Conservation (phyloP, 2,113 vertebrate species). For the Pachycephala philippinensis region DNA sequence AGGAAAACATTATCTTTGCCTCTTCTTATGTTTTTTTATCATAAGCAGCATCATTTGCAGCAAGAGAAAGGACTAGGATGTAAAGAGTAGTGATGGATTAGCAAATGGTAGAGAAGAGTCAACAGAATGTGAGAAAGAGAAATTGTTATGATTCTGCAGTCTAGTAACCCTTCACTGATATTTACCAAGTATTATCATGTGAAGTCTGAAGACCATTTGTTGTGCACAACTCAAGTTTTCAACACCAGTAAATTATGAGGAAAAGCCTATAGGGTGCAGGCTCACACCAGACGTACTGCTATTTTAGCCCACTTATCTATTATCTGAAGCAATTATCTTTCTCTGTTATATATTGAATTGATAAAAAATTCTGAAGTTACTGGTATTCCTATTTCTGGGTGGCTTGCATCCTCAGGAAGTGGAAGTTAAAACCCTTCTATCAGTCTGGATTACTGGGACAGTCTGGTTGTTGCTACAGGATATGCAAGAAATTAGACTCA, state of each 20-base stretch:
- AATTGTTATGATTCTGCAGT: not conserved
- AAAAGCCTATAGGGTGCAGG: not conserved
- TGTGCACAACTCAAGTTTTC: not conserved
- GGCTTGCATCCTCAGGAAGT: not conserved
- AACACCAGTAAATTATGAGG: not conserved
- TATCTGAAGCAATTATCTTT: not conserved
- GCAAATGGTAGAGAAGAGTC: not conserved
- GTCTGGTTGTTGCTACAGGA: not conserved
- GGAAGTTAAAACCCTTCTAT: not conserved
- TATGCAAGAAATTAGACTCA: not conserved
- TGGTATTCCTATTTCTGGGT: not conserved
- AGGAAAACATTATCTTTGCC: not conserved
- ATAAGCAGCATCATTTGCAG: not conserved
- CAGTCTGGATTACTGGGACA: not conserved
- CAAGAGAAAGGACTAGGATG: not conserved
- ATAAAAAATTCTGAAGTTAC: not conserved
- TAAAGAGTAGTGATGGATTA: not conserved
- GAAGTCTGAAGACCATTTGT: not conserved
- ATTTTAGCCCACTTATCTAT: not conserved
- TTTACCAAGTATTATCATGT: too few relatives aligned
- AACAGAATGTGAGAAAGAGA: not conserved
- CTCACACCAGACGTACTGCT: not conserved
- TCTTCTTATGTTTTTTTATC: not conserved
- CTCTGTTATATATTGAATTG: not conserved
- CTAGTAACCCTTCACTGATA: not conserved